These are phyloP conservation scores for Leptocoma aspasia DNA, from an alignment of 2,113 vertebrate genomes.

Conservation along the genomic window DNA sequence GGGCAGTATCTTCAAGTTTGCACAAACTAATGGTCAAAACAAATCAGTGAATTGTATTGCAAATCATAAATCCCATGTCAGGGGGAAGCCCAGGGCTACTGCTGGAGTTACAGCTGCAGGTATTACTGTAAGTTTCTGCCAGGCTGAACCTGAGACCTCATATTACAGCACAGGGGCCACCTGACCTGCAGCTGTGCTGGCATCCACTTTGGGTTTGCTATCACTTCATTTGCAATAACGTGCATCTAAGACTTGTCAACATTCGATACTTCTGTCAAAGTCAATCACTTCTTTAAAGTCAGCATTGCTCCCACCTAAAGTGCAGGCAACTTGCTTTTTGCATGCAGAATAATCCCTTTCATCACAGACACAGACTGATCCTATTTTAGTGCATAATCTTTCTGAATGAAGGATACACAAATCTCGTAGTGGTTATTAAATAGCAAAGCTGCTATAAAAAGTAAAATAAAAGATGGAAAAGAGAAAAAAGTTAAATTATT, in stretches of 20 bases:
- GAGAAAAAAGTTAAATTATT: background rate
- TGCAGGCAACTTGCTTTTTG: conserved; percentile 27
- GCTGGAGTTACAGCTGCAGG: conserved; percentile 50
- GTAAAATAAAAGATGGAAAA: conserved; percentile 4
- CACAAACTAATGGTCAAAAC: conserved; percentile 64
- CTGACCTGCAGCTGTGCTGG: background rate
- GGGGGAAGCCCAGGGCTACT: conserved; percentile 53
- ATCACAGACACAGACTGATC: conserved; percentile 26
- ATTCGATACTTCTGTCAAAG: conserved; percentile 8
- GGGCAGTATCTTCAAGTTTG: conserved; percentile 8
- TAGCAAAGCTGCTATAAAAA: conserved; percentile 17
- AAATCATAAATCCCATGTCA: conserved; percentile 60
- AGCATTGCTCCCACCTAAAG: background rate
- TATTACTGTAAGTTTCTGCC: conserved; percentile 62
- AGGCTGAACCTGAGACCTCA: conserved; percentile 29
- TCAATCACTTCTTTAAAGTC: conserved; percentile 22
- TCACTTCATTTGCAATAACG: background rate
- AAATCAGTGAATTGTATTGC: conserved; percentile 58
- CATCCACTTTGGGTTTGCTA: background rate
- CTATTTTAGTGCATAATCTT: conserved; percentile 51
- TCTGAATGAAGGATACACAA: conserved; percentile 51
- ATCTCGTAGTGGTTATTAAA: conserved; percentile 46
- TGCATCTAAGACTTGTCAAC: background rate
- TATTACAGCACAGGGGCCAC: background rate
- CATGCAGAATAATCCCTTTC: conserved; percentile 36